These are phyloP conservation scores for Montipora cactus DNA, from an alignment of 64 coral and sea anemone species.

Conservation along the genomic window DNA sequence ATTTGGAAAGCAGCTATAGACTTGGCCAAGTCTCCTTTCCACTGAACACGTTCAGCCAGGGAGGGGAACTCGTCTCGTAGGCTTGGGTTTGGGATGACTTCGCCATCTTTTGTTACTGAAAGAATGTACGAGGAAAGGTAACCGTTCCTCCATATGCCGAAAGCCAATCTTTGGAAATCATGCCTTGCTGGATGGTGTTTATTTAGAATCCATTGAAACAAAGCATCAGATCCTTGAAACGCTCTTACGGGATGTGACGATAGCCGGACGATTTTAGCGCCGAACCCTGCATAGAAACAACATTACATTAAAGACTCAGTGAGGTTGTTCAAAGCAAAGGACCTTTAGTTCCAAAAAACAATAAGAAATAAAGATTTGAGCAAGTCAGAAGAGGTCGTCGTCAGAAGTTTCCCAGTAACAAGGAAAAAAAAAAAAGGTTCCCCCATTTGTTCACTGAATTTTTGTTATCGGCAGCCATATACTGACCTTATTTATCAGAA, in stretches of 20 bases:
- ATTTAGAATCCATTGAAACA: background rate
- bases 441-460: too few relatives aligned
- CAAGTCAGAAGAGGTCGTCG: too few relatives aligned
- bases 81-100: background rate
- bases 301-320: background rate
- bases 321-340: too few relatives aligned
- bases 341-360: too few relatives aligned
- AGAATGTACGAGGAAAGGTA: background rate
- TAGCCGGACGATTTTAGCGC: background rate
- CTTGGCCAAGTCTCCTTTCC: constrained; percentile 20
- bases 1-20: background rate
- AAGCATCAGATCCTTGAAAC: background rate
- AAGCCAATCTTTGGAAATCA: background rate
- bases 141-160: background rate
- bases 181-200: background rate
- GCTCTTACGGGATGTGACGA: background rate
- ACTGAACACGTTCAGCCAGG: background rate
- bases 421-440: too few relatives aligned
- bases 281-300: background rate
- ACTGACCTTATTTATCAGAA: too few relatives aligned
- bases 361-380: too few relatives aligned
- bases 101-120: background rate
- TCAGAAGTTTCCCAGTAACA: too few relatives aligned
- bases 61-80: background rate
- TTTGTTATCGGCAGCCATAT: too few relatives aligned